These are phyloP conservation scores for Terrapene triunguis DNA, from an alignment of 2,113 vertebrate genomes.

Conservation along the genomic window DNA sequence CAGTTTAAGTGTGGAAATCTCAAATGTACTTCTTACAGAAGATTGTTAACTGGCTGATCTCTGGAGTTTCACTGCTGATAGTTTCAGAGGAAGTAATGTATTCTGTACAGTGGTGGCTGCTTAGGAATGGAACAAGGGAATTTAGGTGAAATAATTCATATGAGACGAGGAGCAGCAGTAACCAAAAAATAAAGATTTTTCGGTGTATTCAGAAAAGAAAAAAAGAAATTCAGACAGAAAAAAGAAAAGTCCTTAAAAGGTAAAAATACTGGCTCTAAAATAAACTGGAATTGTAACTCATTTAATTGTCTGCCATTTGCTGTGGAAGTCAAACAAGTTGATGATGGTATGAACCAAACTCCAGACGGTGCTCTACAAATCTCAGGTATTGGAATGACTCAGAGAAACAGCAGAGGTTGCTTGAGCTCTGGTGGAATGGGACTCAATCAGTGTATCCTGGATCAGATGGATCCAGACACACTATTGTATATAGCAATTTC, in stretches of 20 bases:
- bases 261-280: not conserved
- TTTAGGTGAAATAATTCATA: not conserved
- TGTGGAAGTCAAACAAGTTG: not conserved
- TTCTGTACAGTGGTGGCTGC: not conserved
- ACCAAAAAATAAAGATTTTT: not conserved
- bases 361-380: not conserved
- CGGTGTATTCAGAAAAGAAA: not conserved
- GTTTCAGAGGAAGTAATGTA: not conserved
- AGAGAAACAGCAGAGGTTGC: not conserved
- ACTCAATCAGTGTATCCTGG: not conserved
- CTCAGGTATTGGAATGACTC: not conserved
- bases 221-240: not conserved
- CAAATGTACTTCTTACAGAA: not conserved
- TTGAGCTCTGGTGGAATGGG: not conserved
- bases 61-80: not conserved
- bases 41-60: not conserved
- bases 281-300: not conserved
- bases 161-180: not conserved
- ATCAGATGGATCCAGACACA: not conserved
- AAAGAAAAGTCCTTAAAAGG: not conserved
- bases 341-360: not conserved
- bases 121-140: not conserved
- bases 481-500: not conserved
- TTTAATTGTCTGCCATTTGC: not conserved
- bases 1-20: not conserved